Evolutionary conservation across 2,888 invertebrate species (phyloP), one percentile per base, ranked within the genome.

Genomic region (Leptinotarsa juncta): DNA sequence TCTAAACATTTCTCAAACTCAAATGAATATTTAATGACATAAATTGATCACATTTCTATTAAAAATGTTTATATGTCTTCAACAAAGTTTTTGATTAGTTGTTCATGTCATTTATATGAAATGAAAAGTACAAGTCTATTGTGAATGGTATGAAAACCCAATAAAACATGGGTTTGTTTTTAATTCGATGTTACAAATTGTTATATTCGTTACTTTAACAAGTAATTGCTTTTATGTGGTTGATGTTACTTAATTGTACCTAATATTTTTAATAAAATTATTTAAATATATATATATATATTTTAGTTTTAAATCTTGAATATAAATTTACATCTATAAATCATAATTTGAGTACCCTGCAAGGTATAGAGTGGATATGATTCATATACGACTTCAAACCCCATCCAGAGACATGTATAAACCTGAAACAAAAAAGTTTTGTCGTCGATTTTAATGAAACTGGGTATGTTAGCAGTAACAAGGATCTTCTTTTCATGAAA

Each of bases 251-350:
- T 84, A 83, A 84, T 84, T 82, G 85, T 87, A 86, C 83, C 84
- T 85, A 84, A 85, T 86, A 86, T 86, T 87, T 86, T 86, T 86
- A 86, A 86, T 86, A 86, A 86, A 86, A 83, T 78, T 82, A 81
- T 83, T 67, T 69, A 57, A 69, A 55, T 69, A 69, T 69, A 57
- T 49, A 23, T 32, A 55, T 69, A 69, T 69, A 57, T 49, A 23
- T 32, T 5, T 62, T 7, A n/a, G 7, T 42, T n/a, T 62, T 16
- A 16, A 62, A 14, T 16, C 42, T 42, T 42, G 42, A 42, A 42
- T 42, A 42, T 42, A 42, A 42, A 42, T 42, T 42, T 12, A 42
- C 42, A 42, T 42, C 42, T 42, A 42, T 10, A 32, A 32, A 32
- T 32, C 1, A 32, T 32, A 32, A 32, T 7, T 32, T 26, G 26